Conservation (phyloP, 2,888 invertebrate species). For the Andrena flavipes region DNA sequence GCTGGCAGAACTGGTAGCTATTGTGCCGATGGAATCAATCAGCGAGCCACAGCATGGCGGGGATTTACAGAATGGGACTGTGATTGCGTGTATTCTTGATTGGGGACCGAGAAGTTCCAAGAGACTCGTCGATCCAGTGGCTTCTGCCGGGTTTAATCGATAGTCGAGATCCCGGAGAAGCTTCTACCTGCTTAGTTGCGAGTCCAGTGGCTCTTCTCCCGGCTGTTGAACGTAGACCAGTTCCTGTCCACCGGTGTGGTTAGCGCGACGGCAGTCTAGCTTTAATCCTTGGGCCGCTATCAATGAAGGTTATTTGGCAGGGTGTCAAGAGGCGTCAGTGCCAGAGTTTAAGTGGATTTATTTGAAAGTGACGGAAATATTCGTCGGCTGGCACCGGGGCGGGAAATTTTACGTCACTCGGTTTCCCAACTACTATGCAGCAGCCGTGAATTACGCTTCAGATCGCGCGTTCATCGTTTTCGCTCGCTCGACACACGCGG, state of each 20-base stretch:
- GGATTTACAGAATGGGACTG: too few species aligned
- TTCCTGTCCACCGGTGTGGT: conserved; percentile 10
- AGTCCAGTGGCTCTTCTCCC: not conserved
- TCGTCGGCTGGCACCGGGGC: conserved; percentile 25
- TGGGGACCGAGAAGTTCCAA: not conserved
- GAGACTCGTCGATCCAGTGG: not conserved
- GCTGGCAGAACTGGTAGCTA: too few species aligned
- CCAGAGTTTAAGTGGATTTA: conserved; percentile 51
- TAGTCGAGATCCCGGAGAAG: not conserved
- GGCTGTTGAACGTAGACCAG: not conserved
- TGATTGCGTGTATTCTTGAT: not conserved
- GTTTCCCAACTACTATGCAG: not conserved
- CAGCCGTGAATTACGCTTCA: conserved; percentile 27
- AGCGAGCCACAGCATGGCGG: too few species aligned
- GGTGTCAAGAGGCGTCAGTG: conserved; percentile 40
- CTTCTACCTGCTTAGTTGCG: not conserved
- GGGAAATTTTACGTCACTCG: conserved; percentile 25
- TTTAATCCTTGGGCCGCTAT: conserved; percentile 46
- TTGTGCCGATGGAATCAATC: too few species aligned
- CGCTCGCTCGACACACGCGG: conserved; percentile 1
- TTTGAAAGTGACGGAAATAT: conserved; percentile 60
- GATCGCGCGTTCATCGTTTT: conserved; percentile 2
- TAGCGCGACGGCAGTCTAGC: conserved; percentile 18
- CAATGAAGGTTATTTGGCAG: conserved; percentile 65
- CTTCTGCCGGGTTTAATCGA: not conserved